Evolutionary conservation across 1,140 invertebrate species (phyloP).

Genomic region (Ostrea denselamellosa): DNA sequence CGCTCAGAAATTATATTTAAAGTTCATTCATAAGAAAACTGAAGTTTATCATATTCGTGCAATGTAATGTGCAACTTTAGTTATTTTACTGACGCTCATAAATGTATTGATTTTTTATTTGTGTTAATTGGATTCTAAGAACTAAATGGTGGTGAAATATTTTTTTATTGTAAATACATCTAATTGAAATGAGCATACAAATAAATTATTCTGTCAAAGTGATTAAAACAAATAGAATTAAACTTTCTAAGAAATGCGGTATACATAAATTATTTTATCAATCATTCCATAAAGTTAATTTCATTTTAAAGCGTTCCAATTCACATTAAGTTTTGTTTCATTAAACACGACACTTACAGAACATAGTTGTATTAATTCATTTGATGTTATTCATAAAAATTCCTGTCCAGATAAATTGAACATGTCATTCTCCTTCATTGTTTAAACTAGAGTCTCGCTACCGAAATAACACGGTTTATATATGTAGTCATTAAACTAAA

Average conservation of each 20-base stretch:
- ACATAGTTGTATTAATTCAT: not conserved
- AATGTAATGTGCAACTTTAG: no score
- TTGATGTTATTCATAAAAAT: not conserved
- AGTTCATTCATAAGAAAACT: no score
- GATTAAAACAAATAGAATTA: not conserved
- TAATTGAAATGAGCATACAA: no score
- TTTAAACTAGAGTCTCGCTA: not conserved
- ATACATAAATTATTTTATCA: not conserved
- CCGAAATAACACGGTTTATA: not conserved
- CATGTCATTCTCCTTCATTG: not conserved
- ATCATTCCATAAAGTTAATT: not conserved
- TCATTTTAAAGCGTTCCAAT: not conserved
- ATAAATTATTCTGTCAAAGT: not conserved
- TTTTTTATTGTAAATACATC: no score
- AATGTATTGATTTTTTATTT: no score
- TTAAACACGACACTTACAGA: not conserved
- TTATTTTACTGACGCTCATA: no score
- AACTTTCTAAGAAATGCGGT: not conserved
- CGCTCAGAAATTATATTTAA: no score
- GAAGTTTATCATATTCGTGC: no score
- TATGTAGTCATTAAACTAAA: not conserved
- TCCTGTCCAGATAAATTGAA: conserved; percentile 9
- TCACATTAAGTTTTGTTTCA: not conserved
- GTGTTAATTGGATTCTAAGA: no score
- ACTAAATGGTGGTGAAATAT: no score